phyloP scores from a whole-genome alignment of 2,888 invertebrate genomes.

The Cyaniris semiargus region DNA sequence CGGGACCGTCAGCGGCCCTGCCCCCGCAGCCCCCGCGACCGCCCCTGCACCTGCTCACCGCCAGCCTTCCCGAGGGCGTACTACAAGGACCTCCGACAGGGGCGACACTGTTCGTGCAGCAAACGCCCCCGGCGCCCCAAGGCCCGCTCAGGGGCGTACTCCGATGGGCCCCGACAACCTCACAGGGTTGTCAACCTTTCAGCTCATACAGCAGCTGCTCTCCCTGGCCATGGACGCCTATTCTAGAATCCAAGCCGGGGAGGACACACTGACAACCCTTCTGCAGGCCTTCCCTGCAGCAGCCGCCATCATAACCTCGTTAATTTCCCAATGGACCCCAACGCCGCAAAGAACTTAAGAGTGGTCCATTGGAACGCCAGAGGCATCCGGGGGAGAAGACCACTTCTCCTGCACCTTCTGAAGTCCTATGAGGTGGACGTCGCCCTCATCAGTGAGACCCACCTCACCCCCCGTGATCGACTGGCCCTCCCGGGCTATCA shows the following conservation, averaged over 20 bases:
- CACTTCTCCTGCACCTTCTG: not conserved
- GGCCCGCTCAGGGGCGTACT: no score
- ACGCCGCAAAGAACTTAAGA: no score
- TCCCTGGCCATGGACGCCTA: not conserved
- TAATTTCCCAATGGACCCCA: not conserved
- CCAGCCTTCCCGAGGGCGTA: no score
- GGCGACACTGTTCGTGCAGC: no score
- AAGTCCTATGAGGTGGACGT: not conserved
- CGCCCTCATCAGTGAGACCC: not conserved
- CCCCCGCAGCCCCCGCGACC: no score
- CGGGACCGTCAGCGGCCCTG: no score
- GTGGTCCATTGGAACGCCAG: not conserved
- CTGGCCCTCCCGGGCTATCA: not conserved
- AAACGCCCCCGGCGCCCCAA: no score
- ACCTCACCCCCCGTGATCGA: not conserved
- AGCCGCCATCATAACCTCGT: not conserved
- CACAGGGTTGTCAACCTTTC: not conserved
- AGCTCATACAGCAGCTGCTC: not conserved
- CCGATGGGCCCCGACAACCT: not conserved
- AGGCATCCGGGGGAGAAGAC: not conserved
- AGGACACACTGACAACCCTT: not conserved
- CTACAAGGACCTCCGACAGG: no score
- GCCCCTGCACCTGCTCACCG: no score
- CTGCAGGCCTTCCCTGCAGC: not conserved
- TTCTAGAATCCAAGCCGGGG: not conserved